Evolutionary conservation across 2,797 vertebrate genomes (phyloP), one percentile per base, ranked within the genome.

Genomic region (Trachops cirrhosus): DNA sequence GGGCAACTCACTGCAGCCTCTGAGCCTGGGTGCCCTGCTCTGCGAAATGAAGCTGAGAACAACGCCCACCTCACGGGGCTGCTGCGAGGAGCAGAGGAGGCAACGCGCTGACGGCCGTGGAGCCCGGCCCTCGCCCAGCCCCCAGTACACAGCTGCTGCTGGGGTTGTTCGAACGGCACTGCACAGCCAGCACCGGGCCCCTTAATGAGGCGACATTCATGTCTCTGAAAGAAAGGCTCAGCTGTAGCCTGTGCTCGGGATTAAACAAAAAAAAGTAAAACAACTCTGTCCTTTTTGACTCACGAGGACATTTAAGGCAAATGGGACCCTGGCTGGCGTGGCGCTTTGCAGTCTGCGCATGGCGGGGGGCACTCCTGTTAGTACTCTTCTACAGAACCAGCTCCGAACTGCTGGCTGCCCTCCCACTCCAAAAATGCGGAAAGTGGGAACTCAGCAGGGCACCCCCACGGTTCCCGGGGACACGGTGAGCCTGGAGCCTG

Each of bases 161-260:
- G 44, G 12, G 14, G 26, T 77, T 12, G 41, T 39, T n/a, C 54
- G 83, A 86, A 54, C 8, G 2, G 26, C 10, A 29, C 41, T 29
- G 48, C 0, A 19, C 24, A 26, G 37, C n/a, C 64, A 39, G 44
- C 0, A 39, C 44, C 21, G 29, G 9, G 34, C 83, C 57, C 57
- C 44, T 37, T 50, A 71, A 57, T 3, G 57, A 70, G 79, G 84
- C 0, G 0, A 59, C 48, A 24, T n/a, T 59, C 54, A 26, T 7
- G 46, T 46, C 59, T 64, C 82, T 54, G 39, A 80, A 62, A 78
- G 68, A 90, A 87, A 29, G 48, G 62, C 54, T 67, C 79, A 39
- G 41, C 8, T 54, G 83, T 24, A 19, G 9, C 44, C 34, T n/a
- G 73, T 16, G 24, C 29, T 41, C 37, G 52, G 39, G 37, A 94